Base-by-base conservation (phyloP, 2,888 invertebrate species). In the Platycheirus albimanus region DNA sequence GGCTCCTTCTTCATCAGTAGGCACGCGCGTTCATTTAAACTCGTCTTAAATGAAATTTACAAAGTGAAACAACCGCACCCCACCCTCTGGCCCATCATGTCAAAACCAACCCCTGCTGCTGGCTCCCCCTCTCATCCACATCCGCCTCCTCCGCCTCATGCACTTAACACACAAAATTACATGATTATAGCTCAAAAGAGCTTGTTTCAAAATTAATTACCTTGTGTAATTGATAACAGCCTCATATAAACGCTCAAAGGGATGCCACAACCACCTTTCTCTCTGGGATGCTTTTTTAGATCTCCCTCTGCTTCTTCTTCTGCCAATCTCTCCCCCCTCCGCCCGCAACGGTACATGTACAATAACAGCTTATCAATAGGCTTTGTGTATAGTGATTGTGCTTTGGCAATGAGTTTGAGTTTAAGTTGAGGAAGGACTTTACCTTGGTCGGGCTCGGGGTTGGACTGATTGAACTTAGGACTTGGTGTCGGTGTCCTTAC, bases 151-250 rank as follows among this genome's bases (percentile, higher is more conserved):
- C 70, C 64, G 30, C 49, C 74, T 66, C 69, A 66, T 76, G 79
- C 79, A 64, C 84, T 77, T 67, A 75, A 85, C 72, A 83, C 84
- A 85, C 77, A 76, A 76, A 78, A 83, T 83, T 83, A 83, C 83
- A 78, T 78, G 83, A 83, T 83, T 77, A 83, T 83, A 78, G 77
- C 84, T 84, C 77, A 70, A 69, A 75, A 71, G 84, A 77, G 76
- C 66, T 85, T 77, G 80, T 80, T 84, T 81, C 80, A 85, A 84
- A 85, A 84, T 84, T 84, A 85, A 85, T 85, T 85, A 85, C 78
- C 84, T 81, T 81, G 84, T 78, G 80, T 81, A 84, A 85, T 81
- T 85, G 84, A 85, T 84, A 75, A 76, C 76, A 81, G 77, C 67
- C 80, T 79, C 80, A 85, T 67, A 85, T 85, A 85, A 84, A 77